Base-by-base conservation (phyloP, 2,113 vertebrate genomes). In the Rana temporaria region DNA sequence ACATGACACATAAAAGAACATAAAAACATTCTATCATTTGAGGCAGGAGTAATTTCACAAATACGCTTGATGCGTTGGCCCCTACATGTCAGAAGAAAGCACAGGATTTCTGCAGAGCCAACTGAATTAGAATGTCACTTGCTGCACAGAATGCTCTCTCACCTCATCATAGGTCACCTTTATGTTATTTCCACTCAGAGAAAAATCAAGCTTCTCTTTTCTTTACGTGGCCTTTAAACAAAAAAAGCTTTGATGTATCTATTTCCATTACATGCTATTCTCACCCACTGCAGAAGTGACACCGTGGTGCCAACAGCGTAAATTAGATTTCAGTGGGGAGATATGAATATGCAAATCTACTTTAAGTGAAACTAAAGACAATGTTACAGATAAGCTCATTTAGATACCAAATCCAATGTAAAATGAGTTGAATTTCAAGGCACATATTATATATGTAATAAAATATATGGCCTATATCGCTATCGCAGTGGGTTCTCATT, bases 311-410 rank as follows among this genome's bases (percentile, higher is more conserved):
- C 30, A 84, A 86, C 79, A 68, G 65, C 86, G 75, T 75, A 85
- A 84, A 79, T 85, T 68, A 66, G 19, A 81, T 86, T 89, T 82
- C 78, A 85, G 84, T 34, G 68, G 73, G 79, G 84, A 87, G 65
- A 86, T 56, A 82, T 9, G 26, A 82, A 82, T 78, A 79, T 85
- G 32, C 20, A 82, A 77, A 82, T 85, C 76, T 0, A 8, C 0
- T 86, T 84, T 84, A 85, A 52, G 19, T 70, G 62, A 82, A 71
- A 84, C 67, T 30, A 6, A 80, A 64, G 55, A 20, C 30, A 42
- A 55, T 62, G n/a, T 55, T 55, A 75, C 16, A 22, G 3, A 16
- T 30, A 19, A 82, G 0, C 1, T 67, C 4, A 60, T 87, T 87
- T 77, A 2, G 17, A 9, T 64, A 32, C 1, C 67, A 60, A 19